These are phyloP conservation scores for Cynocephalus volans DNA, from an alignment of 2,113 vertebrate species.

Conservation along the genomic window DNA sequence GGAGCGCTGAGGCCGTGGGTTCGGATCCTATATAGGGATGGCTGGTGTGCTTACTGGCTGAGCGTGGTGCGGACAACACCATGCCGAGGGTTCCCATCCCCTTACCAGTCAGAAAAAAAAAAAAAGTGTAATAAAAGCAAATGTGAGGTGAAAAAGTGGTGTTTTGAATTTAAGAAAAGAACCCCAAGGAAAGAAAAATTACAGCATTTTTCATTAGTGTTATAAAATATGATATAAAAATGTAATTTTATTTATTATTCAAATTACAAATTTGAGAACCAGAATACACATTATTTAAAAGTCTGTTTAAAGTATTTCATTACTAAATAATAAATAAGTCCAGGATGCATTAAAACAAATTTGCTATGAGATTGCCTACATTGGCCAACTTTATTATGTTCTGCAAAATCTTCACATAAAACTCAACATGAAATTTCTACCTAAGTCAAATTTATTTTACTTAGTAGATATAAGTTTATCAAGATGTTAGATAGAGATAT, in stretches of 20 bases:
- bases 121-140: conserved; percentile 8
- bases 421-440: background rate
- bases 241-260: conserved; percentile 57
- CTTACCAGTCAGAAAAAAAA: background rate
- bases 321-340: conserved; percentile 31
- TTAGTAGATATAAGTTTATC: background rate
- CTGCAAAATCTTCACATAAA: background rate
- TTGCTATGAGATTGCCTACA: background rate
- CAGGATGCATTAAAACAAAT: background rate
- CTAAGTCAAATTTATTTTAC: background rate
- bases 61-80: too few species aligned
- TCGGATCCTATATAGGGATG: too few species aligned
- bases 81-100: too few species aligned
- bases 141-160: background rate
- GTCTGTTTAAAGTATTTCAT: conserved; percentile 38
- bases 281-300: conserved; percentile 45
- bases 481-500: background rate
- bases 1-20: too few species aligned
- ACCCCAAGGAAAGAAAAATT: background rate
- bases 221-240: conserved; percentile 58
- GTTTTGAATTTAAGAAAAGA: conserved; percentile 44
- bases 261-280: conserved; percentile 35
- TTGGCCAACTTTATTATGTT: conserved; percentile 3
- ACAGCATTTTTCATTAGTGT: background rate
- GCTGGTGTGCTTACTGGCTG: too few species aligned